Evolutionary conservation across 1,140 invertebrate genomes (phyloP), one percentile per base, ranked within the genome.

Genomic region (Panagrolaimus sp.): DNA sequence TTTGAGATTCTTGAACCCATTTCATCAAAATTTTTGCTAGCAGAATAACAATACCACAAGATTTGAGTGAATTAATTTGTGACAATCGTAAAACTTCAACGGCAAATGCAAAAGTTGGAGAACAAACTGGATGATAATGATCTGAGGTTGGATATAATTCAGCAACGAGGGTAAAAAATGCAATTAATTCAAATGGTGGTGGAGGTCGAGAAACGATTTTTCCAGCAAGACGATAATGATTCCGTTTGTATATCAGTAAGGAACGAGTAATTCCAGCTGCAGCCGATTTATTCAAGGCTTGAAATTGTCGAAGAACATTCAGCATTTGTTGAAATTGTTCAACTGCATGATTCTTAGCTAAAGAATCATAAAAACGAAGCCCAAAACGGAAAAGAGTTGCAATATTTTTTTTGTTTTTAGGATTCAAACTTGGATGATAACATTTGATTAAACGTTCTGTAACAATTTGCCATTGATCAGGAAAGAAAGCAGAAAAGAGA

Each of bases 141-240:
- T 58, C 52, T 28, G 52, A 58, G 1, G 52, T 58, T 28, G 52
- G 52, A 21, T 26, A 58, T 26, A 58, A n/a, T n/a, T 58, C 52
- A 3, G 21, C 52, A 58, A 58, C 28, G 17, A 21, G 21, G 0
- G 52, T 12, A 58, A 58, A 58, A 28, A 58, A 58, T 21, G 52
- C 52, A 26, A 58, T 17, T 10, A 58, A 26, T 12, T 58, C 52
- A 28, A 58, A 58, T 4, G 52, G 14, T 17, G 52, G 21, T 21
- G 52, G 21, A 0, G 52, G 52, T 4, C 52, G 52, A 58, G 52
- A 21, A 17, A 58, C 28, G 0, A 28, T n/a, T 21, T 58, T 58
- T 14, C 21, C 21, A 5, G 52, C 52, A 12, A n/a, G 52, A 12
- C 28, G 21, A 28, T 26, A 58, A 26, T 58, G 52, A 24, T 21